Base-by-base conservation (phyloP, 2,797 vertebrate genomes). In the Phoeniculus purpureus region DNA sequence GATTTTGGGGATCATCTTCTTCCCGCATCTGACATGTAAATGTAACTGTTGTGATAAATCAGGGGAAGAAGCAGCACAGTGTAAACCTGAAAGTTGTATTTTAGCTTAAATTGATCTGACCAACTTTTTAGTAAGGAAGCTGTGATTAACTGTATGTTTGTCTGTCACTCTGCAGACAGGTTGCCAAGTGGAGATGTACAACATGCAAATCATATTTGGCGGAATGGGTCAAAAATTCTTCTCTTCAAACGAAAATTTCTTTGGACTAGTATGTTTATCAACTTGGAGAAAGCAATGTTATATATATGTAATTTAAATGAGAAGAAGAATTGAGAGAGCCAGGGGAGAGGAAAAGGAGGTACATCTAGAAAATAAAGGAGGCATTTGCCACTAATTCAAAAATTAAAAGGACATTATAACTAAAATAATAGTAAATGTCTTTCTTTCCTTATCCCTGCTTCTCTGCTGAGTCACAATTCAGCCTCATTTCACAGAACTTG, bases 1-100 rank as follows among this genome's bases (percentile, higher is more conserved):
- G 86, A 93, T 96, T 95, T 94, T 85, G 54, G 89, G 89, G 92
- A 93, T 94, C 77, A 93, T 94, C 77, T 93, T 80, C 78, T 68
- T 74, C 88, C 83, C 85, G 55, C 75, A 88, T 93, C 62, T 92
- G 78, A 82, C 87, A 96, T 89, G 71, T 94, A 91, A 94, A 90
- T 91, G 89, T 64, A 88, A 64, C 65, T 83, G 43, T 50, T 66
- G 81, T 71, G 77, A 94, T 85, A 95, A 94, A 89, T 79, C 75
- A 93, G 85, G 76, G 77, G 48, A 84, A 40, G 85, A 78, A 95
- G 60, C 13, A 23, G 32, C 45, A 77, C 17, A 31, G 14, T 7
- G 34, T 47, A 92, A 85, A 52, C 81, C 32, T 27, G 16, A 25
- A 73, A 54, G 64, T 56, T 72, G 67, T 45, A 29, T 52, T 70